Evolutionary conservation across 1,140 invertebrate genomes (phyloP).

Genomic region (Tetragnatha versicolor): DNA sequence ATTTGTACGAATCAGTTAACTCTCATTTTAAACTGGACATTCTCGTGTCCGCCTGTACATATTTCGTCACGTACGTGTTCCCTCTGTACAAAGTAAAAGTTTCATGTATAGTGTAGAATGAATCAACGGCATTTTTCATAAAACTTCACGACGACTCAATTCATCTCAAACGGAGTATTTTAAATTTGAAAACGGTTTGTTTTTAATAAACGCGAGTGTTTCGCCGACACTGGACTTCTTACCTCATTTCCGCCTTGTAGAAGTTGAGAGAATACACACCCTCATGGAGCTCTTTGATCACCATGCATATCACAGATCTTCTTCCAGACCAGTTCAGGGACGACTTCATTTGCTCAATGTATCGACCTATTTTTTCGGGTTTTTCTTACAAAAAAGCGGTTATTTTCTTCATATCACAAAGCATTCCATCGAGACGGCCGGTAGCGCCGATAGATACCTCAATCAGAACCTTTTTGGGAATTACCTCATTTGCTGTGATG

Average conservation of each 20-base stretch:
- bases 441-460: constrained; percentile 39
- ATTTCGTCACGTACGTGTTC: too few relatives aligned
- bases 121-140: too few relatives aligned
- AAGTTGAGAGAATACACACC: constrained; percentile 11
- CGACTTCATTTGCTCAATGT: constrained; percentile 42
- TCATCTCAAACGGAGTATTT: too few relatives aligned
- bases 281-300: background rate
- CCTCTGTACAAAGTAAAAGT: too few relatives aligned
- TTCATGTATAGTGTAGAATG: too few relatives aligned
- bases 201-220: too few relatives aligned
- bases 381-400: background rate
- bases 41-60: too few relatives aligned
- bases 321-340: constrained; percentile 42
- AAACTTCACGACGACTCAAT: too few relatives aligned
- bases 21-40: too few relatives aligned
- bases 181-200: background rate
- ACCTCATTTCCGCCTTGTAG: constrained; percentile 49
- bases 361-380: background rate
- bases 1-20: too few relatives aligned
- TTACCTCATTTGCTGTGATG: constrained; percentile 45
- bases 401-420: background rate
- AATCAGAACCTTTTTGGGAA: constrained; percentile 23
- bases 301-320: constrained; percentile 17
- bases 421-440: too few relatives aligned
- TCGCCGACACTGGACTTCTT: constrained; percentile 40